phyloP scores from a whole-genome alignment of 2,113 vertebrate species.

The Platichthys flesus region DNA sequence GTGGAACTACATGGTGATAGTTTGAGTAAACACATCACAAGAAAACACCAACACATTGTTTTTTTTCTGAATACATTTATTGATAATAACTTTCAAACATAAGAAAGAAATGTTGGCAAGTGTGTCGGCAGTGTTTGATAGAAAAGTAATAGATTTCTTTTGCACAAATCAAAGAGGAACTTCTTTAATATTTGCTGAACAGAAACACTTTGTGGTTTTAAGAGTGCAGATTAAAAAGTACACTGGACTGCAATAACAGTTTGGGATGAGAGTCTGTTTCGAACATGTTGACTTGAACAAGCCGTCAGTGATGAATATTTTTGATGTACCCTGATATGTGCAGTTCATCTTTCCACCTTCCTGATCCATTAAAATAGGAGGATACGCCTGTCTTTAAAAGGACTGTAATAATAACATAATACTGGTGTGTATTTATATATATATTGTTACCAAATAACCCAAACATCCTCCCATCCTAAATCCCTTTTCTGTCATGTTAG shows the following conservation, averaged over 20 bases:
- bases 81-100: slow-evolving; percentile 64
- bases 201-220: slow-evolving; percentile 30
- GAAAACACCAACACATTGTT: background rate
- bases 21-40: slow-evolving; percentile 17
- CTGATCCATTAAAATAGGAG: slow-evolving; percentile 20
- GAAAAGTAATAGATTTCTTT: slow-evolving; percentile 46
- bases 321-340: slow-evolving; percentile 51
- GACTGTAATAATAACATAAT: slow-evolving; percentile 35
- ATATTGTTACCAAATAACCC: slow-evolving; percentile 29
- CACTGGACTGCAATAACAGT: background rate
- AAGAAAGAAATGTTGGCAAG: slow-evolving; percentile 57
- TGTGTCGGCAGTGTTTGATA: slow-evolving; percentile 69
- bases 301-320: slow-evolving; percentile 11
- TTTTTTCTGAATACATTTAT: slow-evolving; percentile 66
- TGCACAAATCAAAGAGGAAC: slow-evolving; percentile 40
- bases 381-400: background rate
- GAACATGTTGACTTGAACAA: slow-evolving; percentile 16
- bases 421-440: slow-evolving; percentile 17
- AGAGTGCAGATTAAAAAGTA: slow-evolving; percentile 11
- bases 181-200: slow-evolving; percentile 11
- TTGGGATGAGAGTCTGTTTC: slow-evolving; percentile 24
- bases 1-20: background rate
- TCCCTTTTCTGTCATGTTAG: slow-evolving; percentile 51
- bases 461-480: slow-evolving; percentile 21
- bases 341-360: slow-evolving; percentile 20